Evolutionary conservation across 1,140 invertebrate species (phyloP).

Genomic region (Coboldia fuscipes): DNA sequence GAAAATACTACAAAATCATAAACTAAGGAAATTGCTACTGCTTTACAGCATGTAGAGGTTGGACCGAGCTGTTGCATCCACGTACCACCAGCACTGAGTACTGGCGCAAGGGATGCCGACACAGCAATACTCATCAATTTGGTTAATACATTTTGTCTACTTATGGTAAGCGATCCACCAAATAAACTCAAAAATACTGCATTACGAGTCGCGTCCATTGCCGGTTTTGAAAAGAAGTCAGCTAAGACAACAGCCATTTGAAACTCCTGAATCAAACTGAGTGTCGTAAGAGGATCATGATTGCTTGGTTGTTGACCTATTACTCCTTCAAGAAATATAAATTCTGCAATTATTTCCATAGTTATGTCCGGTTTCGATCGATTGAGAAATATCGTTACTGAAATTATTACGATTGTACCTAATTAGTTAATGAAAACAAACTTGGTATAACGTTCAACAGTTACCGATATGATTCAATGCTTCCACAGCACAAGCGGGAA

Average conservation of each 20-base stretch:
- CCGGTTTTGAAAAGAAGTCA: conserved; percentile 44
- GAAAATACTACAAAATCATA: conserved; percentile 55
- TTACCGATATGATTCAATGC: conserved; percentile 36
- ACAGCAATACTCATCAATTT: conserved; percentile 59
- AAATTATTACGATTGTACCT: conserved; percentile 4
- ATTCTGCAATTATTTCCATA: conserved; percentile 59
- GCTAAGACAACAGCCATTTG: conserved; percentile 53
- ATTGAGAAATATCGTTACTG: conserved; percentile 12
- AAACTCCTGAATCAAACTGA: conserved; percentile 41
- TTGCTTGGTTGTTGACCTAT: conserved; percentile 10
- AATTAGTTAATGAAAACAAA: neutral
- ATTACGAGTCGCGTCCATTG: conserved; percentile 50
- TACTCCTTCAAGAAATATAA: conserved; percentile 46
- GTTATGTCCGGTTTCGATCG: conserved; percentile 24
- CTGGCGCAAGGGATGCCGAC: conserved; percentile 43
- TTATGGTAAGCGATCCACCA: conserved; percentile 37
- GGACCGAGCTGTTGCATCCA: conserved; percentile 67
- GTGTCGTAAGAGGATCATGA: conserved; percentile 29
- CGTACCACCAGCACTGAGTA: conserved; percentile 50
- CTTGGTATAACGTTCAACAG: conserved; percentile 5
- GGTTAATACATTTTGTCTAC: conserved; percentile 44
- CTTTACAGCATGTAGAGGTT: conserved; percentile 43
- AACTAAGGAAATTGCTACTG: conserved; percentile 49
- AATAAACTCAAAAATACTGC: conserved; percentile 61
- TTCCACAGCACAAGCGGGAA: conserved; percentile 38